Base-by-base conservation (phyloP, 2,113 vertebrate species). In the Odontophorus gujanensis region DNA sequence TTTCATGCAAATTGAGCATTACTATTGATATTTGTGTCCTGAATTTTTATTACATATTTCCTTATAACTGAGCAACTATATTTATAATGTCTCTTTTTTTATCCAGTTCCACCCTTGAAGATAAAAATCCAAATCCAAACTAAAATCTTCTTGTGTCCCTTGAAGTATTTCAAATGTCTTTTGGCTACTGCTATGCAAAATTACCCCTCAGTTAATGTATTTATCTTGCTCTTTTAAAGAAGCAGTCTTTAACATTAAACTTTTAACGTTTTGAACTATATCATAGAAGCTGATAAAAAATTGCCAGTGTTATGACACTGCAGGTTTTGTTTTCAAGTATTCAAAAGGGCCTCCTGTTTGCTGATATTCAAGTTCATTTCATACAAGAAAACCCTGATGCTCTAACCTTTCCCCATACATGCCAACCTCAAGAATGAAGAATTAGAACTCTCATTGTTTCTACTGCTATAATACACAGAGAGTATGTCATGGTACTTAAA, bases 381-480 rank as follows among this genome's bases (percentile, higher is more conserved):
- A 50, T 45, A 47, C 59, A 17, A 42, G 51, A 73, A 86, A 83
- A 25, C 2, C 5, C 8, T 61, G 77, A 69, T 25, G 21, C 4
- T 43, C 25, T 13, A 7, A 86, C 0, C 0, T 77, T 91, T 68
- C 25, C 32, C 18, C 6, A 45, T 16, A 26, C 1, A 1, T 32
- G 13, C 6, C 50, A 12, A 38, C 32, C 25, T 28, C 25, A 91
- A 28, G 43, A 91, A 89, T 80, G 36, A 82, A 40, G 13, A 85
- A 32, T 22, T 63, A 53, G 9, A 83, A 62, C 16, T 6, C 5
- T 19, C 5, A 48, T 21, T 1, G 66, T 58, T 75, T 55, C 9
- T 81, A 10, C 68, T 72, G 48, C 38, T 68, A 65, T 7, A 47
- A 4, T 28, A 73, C 8, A 63, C 12, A 66, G n/a, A 43, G 15